A percentile compares a stretch with the other conserved stretches of the same genome.
phyloP scores from a whole-genome alignment of 2,888 invertebrate species.

The Polymixis flavicincta region DNA sequence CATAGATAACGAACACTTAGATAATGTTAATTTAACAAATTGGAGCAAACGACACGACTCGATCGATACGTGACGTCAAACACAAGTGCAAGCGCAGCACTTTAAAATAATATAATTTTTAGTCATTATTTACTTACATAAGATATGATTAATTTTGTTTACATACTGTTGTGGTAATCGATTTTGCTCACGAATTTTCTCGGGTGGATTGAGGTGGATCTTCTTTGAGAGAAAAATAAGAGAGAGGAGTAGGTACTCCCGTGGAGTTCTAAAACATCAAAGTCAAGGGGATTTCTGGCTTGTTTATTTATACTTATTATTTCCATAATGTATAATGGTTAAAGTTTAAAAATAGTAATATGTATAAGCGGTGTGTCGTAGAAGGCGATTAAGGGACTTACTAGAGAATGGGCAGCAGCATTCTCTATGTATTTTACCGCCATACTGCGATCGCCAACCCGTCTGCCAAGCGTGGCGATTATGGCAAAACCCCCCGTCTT shows the following conservation, averaged over 20 bases:
- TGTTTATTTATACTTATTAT: no score
- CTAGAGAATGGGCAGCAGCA: no score
- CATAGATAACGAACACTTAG: conserved; percentile 12
- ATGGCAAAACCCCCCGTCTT: no score
- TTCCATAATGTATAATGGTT: no score
- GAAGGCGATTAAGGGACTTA: no score
- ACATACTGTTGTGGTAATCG: neutral
- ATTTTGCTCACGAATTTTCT: neutral
- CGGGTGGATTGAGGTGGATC: neutral
- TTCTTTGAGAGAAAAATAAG: neutral
- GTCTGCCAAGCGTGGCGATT: no score
- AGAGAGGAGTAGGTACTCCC: neutral
- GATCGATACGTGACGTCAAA: conserved; percentile 6
- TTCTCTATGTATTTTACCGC: no score
- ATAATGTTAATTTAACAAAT: conserved; percentile 6
- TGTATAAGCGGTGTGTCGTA: no score
- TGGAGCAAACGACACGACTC: conserved; percentile 36
- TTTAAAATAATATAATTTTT: neutral
- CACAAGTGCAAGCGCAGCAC: conserved; percentile 26
- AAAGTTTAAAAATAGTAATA: no score
- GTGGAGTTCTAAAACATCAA: no score
- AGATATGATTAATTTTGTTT: neutral
- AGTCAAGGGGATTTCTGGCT: no score
- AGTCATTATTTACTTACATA: conserved; percentile 8
- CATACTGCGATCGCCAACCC: no score